These are phyloP conservation scores for Megaceryle alcyon DNA, from an alignment of 2,797 vertebrate species.

Conservation along the genomic window DNA sequence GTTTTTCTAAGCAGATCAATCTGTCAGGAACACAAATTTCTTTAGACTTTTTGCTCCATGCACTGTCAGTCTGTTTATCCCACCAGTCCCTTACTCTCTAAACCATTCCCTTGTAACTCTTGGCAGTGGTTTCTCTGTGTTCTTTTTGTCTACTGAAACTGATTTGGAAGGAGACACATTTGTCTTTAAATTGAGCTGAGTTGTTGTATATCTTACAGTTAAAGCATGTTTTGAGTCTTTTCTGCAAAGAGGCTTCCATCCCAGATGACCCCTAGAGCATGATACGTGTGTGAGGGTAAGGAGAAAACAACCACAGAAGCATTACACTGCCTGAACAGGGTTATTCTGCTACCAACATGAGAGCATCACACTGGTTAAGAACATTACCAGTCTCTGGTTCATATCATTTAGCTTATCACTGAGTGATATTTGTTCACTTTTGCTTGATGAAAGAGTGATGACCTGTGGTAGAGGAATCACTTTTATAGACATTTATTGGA, in stretches of 20 bases:
- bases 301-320: background rate
- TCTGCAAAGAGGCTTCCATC: background rate
- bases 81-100: background rate
- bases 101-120: background rate
- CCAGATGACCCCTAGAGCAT: background rate
- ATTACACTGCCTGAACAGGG: accelerated
- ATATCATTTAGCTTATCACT: background rate
- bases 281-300: background rate
- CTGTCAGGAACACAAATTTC: background rate
- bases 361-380: background rate
- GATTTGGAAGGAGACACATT: background rate
- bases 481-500: background rate
- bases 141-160: background rate
- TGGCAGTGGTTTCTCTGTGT: background rate
- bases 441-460: background rate
- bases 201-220: background rate
- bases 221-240: background rate
- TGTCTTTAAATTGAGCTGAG: background rate
- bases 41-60: background rate
- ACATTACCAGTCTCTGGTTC: background rate
- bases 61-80: background rate
- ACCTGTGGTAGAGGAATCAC: background rate
- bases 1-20: background rate
- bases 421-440: background rate
- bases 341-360: background rate